Conservation (phyloP, 2,797 vertebrate species). For the Ctenopoma kingsleyae region DNA sequence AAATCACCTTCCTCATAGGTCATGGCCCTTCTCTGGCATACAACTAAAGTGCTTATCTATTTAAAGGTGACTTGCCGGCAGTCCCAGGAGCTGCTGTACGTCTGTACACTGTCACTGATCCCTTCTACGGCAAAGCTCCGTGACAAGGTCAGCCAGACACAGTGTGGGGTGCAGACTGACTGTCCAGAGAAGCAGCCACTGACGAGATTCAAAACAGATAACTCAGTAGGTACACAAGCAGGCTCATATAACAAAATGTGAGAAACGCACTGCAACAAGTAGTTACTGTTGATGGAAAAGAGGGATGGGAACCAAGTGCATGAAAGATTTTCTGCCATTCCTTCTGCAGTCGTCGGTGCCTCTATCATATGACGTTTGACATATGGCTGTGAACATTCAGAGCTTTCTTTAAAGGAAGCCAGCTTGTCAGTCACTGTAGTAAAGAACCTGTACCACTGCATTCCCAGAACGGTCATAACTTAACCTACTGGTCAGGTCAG, state of each 20-base stretch:
- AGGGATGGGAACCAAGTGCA: conserved; percentile 12
- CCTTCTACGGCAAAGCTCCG: conserved; percentile 68
- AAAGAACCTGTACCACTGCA: background rate
- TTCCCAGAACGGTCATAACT: background rate
- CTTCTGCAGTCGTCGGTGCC: conserved; percentile 1
- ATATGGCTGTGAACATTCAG: conserved; percentile 54
- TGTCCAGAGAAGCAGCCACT: conserved; percentile 40
- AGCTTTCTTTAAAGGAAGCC: conserved; percentile 12
- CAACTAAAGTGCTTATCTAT: conserved; percentile 86
- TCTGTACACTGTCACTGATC: conserved; percentile 77
- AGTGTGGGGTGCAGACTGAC: conserved; percentile 37
- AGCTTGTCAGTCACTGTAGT: background rate
- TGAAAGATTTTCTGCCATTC: conserved; percentile 34
- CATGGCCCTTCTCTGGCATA: conserved; percentile 45
- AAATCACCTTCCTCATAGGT: conserved; percentile 68
- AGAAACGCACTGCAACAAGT: conserved; percentile 16
- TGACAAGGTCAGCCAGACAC: conserved; percentile 70
- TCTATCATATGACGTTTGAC: conserved; percentile 63
- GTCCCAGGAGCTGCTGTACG: conserved; percentile 52
- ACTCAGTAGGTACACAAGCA: conserved; percentile 12
- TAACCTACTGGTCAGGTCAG: background rate
- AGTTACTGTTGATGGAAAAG: background rate
- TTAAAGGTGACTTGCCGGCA: conserved; percentile 80
- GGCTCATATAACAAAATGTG: conserved; percentile 23
- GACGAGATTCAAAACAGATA: conserved; percentile 41